These are phyloP conservation scores for Steatornis caripensis DNA, from an alignment of 2,113 vertebrate species.

Conservation along the genomic window DNA sequence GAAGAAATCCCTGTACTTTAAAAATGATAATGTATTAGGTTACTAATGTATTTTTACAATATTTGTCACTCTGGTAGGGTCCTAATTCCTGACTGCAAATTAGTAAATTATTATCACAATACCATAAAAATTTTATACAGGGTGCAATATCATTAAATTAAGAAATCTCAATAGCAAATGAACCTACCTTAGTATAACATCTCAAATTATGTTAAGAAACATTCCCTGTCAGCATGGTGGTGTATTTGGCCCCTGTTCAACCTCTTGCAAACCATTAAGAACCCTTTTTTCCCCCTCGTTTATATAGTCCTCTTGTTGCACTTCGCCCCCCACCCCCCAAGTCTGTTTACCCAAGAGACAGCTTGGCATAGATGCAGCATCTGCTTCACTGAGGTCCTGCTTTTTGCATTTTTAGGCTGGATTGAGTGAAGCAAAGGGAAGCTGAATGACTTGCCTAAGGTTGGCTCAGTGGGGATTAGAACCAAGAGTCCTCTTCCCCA, in stretches of 20 bases:
- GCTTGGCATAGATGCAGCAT: not conserved
- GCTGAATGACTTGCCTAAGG: not conserved
- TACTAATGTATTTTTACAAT: conserved; percentile 10
- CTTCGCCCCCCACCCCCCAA: no score
- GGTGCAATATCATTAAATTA: not conserved
- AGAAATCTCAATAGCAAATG: conserved; percentile 27
- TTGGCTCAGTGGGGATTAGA: conserved; percentile 10
- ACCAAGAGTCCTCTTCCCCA: not conserved
- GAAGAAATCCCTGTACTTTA: conserved; percentile 41
- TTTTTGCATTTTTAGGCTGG: conserved; percentile 34
- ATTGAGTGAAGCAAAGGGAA: conserved; percentile 3
- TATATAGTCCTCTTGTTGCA: not conserved
- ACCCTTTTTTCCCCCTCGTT: not conserved
- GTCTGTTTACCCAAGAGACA: conserved; percentile 23
- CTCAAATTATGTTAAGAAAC: conserved; percentile 17
- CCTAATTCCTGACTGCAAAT: conserved; percentile 6
- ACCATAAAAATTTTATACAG: not conserved
- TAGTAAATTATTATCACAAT: conserved; percentile 53
- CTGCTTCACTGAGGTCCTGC: not conserved
- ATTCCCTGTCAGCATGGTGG: not conserved
- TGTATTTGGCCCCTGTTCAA: conserved; percentile 17
- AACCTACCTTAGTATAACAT: not conserved
- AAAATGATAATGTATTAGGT: conserved; percentile 41
- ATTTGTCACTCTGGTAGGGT: not conserved
- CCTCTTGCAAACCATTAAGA: conserved; percentile 1